Evolutionary conservation across 2,113 vertebrate species (phyloP).

Genomic region (Plestiodon gilberti): DNA sequence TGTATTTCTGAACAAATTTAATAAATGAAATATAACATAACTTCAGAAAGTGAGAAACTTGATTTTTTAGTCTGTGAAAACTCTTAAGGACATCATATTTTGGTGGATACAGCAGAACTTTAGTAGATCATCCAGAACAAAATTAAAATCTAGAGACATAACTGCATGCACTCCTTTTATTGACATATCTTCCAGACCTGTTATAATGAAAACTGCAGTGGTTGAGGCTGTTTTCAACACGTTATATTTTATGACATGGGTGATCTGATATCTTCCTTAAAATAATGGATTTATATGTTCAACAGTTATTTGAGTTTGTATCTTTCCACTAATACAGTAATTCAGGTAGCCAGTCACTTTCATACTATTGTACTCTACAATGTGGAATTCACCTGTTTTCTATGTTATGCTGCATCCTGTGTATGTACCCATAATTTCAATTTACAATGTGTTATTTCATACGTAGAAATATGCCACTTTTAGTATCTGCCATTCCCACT

Average conservation of each 20-base stretch:
- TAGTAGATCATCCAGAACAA: neutral
- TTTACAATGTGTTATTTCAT: neutral
- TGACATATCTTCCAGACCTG: neutral
- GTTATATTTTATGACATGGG: slow-evolving; percentile 38
- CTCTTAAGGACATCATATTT: neutral
- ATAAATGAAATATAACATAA: neutral
- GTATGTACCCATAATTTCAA: slow-evolving; percentile 13
- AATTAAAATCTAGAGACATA: neutral
- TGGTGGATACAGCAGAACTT: neutral
- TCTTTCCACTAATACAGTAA: neutral
- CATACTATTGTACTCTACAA: neutral
- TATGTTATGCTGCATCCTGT: neutral
- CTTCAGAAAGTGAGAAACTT: neutral
- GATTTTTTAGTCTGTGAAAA: neutral
- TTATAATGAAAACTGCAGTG: neutral
- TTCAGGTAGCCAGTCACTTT: neutral
- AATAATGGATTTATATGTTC: neutral
- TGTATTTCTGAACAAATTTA: neutral
- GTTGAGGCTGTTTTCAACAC: slow-evolving; percentile 3
- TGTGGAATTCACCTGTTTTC: neutral
- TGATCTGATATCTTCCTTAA: slow-evolving; percentile 22
- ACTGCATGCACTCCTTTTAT: neutral
- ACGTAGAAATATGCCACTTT: neutral
- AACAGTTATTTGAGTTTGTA: neutral
- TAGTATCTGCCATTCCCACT: too few relatives aligned